These are phyloP conservation scores for Omphaloscelis lunosa DNA, from an alignment of 2,888 invertebrate species.

Conservation along the genomic window DNA sequence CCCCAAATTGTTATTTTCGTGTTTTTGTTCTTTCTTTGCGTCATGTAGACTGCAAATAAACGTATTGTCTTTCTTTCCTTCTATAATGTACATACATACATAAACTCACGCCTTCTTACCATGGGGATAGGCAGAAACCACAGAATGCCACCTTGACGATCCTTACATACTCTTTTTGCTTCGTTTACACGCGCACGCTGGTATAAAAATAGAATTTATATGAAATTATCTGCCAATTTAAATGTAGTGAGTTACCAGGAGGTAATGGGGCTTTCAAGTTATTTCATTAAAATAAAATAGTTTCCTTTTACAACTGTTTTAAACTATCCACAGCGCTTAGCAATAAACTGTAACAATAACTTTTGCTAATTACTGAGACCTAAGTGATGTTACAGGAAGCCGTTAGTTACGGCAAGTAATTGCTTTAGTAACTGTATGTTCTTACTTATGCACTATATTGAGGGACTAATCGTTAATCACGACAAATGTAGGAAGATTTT, in stretches of 20 bases:
- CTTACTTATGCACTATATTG: neutral
- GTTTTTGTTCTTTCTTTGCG: too few species aligned
- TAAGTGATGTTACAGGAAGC: slow-evolving; percentile 42
- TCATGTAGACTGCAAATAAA: too few species aligned
- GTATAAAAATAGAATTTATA: too few species aligned
- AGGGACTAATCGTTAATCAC: neutral
- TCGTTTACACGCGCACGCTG: too few species aligned
- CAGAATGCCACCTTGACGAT: too few species aligned
- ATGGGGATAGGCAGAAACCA: too few species aligned
- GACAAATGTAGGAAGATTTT: neutral
- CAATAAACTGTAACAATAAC: slow-evolving; percentile 24
- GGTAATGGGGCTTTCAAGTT: neutral
- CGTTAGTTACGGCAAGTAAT: slow-evolving; percentile 25
- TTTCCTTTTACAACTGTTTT: neutral
- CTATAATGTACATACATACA: too few species aligned
- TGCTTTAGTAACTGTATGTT: slow-evolving; percentile 3
- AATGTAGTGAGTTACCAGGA: neutral
- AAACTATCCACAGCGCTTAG: neutral
- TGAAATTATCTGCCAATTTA: neutral
- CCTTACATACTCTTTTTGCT: too few species aligned
- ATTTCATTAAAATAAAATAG: neutral
- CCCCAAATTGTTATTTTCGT: too few species aligned
- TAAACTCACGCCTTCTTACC: too few species aligned
- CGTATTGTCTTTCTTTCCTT: too few species aligned
- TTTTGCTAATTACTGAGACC: slow-evolving; percentile 24